These are phyloP conservation scores for Mallateleia sp. DNA, from an alignment of 2,888 invertebrate species.

Conservation along the genomic window DNA sequence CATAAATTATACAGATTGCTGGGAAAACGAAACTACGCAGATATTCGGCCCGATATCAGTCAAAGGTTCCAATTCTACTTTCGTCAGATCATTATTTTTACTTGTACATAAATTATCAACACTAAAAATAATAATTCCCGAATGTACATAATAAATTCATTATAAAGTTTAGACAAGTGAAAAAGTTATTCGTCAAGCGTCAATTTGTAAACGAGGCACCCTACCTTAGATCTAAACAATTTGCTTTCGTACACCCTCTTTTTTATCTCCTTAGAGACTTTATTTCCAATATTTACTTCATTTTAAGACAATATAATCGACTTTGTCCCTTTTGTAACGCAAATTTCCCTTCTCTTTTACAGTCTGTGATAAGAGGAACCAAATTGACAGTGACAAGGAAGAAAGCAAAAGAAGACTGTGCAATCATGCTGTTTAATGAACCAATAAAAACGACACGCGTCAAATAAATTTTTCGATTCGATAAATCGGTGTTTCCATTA, in stretches of 20 bases:
- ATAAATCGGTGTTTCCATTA: background rate
- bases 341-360: constrained; percentile 11
- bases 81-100: background rate
- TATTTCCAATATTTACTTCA: constrained; percentile 21
- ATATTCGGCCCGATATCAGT: background rate
- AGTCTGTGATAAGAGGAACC: constrained; percentile 4
- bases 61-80: constrained; percentile 25
- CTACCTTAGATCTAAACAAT: background rate
- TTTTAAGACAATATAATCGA: constrained; percentile 24
- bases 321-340: constrained; percentile 6
- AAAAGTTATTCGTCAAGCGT: background rate
- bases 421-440: background rate
- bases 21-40: constrained; percentile 30
- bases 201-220: background rate
- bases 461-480: background rate
- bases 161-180: background rate
- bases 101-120: background rate
- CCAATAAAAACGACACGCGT: background rate
- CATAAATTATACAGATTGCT: constrained; percentile 29
- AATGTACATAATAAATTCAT: background rate
- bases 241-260: background rate
- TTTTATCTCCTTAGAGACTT: background rate
- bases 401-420: background rate
- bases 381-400: constrained; percentile 26
- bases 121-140: too few relatives aligned